Base-by-base conservation (phyloP, 2,113 vertebrate genomes). In the Cariama cristata region DNA sequence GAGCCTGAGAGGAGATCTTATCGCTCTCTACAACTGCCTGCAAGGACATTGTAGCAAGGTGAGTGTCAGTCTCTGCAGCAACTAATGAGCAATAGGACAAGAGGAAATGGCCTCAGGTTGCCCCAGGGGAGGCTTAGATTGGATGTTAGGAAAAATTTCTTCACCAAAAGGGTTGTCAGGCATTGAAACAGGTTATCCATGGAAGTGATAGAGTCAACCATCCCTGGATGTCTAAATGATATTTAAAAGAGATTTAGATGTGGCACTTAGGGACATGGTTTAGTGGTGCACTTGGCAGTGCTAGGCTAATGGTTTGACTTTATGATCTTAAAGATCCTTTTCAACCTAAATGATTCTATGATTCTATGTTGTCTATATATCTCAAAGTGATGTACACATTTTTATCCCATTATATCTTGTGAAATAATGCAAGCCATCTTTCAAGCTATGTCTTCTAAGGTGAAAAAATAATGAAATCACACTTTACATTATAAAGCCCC, bases 391-490 rank as follows among this genome's bases (percentile, higher is more conserved):
- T 79, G 30, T 24, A 91, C 77, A 60, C 24, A 27, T 67, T 76
- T 90, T 92, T 93, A 97, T 77, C 19, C 64, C 18, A 11, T 84
- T 91, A 85, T 15, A 33, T 73, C 62, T 85, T 24, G 4, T 68
- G 60, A 95, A 88, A 77, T 92, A 47, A 72, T 28, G 15, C 33
- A 79, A 91, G 30, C 15, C 6, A 11, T 63, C 79, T 89, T 95
- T 91, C 79, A 82, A 94, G 53, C 13, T 64, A 38, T 4, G 2
- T 53, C n/a, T 90, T 81, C 76, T 60, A 64, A 82, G 50, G 20
- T 73, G 42, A 95, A 95, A 94, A 90, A 90, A 45, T 58, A 90
- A 85, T 82, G 3, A 96, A 91, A 91, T 82, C 93, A 93, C 23
- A 22, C 28, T 87, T 79, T 85, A 60, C 45, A 79, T 75, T 50